phyloP scores from a whole-genome alignment of 2,888 invertebrate species.

The Sicus ferrugineus region DNA sequence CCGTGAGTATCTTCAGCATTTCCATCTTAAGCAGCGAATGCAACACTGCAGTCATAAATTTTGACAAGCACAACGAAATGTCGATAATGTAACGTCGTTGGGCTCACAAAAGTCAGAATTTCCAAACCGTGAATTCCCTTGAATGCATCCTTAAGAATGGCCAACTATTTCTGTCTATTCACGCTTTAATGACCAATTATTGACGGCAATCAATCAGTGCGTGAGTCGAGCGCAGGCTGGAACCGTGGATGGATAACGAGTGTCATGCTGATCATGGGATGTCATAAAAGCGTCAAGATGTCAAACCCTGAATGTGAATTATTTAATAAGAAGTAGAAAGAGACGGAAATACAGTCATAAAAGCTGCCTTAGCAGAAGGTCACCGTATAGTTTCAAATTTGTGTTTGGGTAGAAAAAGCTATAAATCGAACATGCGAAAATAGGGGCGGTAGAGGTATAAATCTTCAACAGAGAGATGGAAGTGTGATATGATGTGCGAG shows the following conservation, averaged over 20 bases:
- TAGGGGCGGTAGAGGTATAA: no score
- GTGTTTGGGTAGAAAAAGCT: background rate
- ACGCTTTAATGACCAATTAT: slow-evolving; percentile 60
- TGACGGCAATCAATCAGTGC: slow-evolving; percentile 46
- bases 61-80: slow-evolving; percentile 23
- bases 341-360: background rate
- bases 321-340: background rate
- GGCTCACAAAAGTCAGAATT: slow-evolving; percentile 12
- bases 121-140: slow-evolving; percentile 8
- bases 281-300: slow-evolving; percentile 56
- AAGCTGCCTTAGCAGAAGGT: background rate
- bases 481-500: background rate
- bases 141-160: background rate
- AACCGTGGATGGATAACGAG: slow-evolving; percentile 34
- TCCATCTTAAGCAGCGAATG: background rate
- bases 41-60: background rate
- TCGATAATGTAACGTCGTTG: slow-evolving; percentile 10
- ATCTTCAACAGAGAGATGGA: background rate
- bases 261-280: slow-evolving; percentile 57
- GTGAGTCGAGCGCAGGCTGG: slow-evolving; percentile 29
- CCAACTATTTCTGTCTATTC: slow-evolving; percentile 45
- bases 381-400: no score
- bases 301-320: slow-evolving; percentile 25
- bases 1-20: background rate
- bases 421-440: background rate